Evolutionary conservation across 1,140 invertebrate genomes (phyloP).

Genomic region (Bactericera cockerelli): DNA sequence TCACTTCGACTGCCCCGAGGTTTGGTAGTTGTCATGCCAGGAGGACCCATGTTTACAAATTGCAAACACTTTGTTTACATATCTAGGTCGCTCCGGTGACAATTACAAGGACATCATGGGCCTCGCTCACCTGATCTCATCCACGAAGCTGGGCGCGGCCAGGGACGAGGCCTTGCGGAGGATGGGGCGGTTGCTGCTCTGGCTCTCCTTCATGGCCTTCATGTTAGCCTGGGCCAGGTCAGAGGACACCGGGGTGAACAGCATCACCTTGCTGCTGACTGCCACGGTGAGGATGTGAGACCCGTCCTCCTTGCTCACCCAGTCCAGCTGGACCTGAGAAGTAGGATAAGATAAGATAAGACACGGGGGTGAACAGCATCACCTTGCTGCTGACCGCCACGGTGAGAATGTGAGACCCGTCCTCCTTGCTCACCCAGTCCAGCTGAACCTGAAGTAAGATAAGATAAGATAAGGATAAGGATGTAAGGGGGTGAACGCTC

Average conservation of each 20-base stretch:
- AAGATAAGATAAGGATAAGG: no score
- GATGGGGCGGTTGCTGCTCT: slow-evolving; percentile 61
- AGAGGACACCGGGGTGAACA: slow-evolving; percentile 72
- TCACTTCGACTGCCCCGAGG: no score
- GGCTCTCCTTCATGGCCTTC: slow-evolving; percentile 71
- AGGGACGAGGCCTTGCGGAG: slow-evolving; percentile 72
- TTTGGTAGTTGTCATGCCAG: no score
- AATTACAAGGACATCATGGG: no score
- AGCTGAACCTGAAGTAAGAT: slow-evolving; percentile 51
- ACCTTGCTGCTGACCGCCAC: slow-evolving; percentile 85
- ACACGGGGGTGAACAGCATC: slow-evolving; percentile 67
- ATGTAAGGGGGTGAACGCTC: slow-evolving; percentile 66
- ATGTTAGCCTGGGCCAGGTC: slow-evolving; percentile 81
- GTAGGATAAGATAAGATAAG: no score
- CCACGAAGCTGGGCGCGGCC: slow-evolving; percentile 64
- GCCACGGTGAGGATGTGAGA: slow-evolving; percentile 94
- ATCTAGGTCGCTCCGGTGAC: no score
- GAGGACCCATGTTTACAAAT: no score
- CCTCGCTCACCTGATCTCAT: slow-evolving; percentile 57
- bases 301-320: slow-evolving; percentile 98
- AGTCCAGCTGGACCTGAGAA: slow-evolving; percentile 67
- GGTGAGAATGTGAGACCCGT: slow-evolving; percentile 94
- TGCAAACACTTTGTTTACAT: no score
- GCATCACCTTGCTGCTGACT: slow-evolving; percentile 72
- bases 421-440: slow-evolving; percentile 98